phyloP scores from a whole-genome alignment of 2,113 vertebrate species.

The Salminus brasiliensis region DNA sequence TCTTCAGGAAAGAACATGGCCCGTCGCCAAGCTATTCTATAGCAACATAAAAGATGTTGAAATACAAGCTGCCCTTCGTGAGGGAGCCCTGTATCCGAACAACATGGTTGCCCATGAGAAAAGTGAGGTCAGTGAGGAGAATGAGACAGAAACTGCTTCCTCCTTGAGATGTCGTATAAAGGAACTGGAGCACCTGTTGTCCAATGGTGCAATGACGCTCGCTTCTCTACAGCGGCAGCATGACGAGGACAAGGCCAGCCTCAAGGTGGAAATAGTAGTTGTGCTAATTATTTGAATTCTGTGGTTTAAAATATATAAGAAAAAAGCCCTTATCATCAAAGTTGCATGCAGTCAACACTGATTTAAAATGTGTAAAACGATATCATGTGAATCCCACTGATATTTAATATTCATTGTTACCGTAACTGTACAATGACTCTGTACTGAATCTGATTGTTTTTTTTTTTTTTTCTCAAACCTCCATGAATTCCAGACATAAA shows the following conservation, averaged over 20 bases:
- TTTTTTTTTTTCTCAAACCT: too few species aligned
- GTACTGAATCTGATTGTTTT: too few species aligned
- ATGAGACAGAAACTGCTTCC: not conserved
- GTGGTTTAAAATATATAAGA: not conserved
- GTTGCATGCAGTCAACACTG: too few species aligned
- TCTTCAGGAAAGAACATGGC: not conserved
- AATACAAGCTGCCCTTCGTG: not conserved
- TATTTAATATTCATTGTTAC: too few species aligned
- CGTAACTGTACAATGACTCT: too few species aligned
- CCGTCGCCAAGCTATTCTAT: not conserved
- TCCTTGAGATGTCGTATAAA: not conserved
- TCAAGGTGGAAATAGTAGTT: constrained; percentile 59
- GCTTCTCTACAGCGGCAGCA: constrained; percentile 49
- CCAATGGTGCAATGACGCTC: constrained; percentile 27
- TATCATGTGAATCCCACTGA: too few species aligned
- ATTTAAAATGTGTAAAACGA: too few species aligned
- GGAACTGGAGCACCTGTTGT: constrained; percentile 61
- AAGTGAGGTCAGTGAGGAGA: not conserved
- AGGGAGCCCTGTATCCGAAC: not conserved
- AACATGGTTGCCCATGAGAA: not conserved
- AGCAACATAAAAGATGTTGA: not conserved
- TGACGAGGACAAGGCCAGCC: constrained; percentile 56
- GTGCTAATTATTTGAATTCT: not conserved
- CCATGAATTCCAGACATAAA: too few species aligned
- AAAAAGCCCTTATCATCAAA: too few species aligned